Evolutionary conservation across 2,113 vertebrate genomes (phyloP), one percentile per base, ranked within the genome.

Genomic region (Anolis sagrei): DNA sequence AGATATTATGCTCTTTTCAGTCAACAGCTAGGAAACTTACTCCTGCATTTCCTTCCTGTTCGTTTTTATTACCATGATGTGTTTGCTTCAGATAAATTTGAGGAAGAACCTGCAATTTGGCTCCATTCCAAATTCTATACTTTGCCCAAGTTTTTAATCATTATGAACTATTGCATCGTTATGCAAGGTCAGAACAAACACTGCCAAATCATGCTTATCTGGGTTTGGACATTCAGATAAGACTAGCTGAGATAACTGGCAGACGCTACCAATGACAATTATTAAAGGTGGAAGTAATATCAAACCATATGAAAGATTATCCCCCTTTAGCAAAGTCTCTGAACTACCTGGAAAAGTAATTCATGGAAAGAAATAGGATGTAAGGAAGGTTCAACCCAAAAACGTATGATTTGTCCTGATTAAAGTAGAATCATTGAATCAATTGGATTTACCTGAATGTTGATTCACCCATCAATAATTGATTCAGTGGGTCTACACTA

Each of bases 71-170:
- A 86, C 82, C 92, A 89, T 82, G 88, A 74, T 84, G 90, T 90
- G 92, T 90, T 87, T 90, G 85, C 77, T 91, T 83, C 0, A 94
- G 92, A 94, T 94, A 94, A 94, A 91, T 89, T 87, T 79, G 32
- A 90, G 82, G 83, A 89, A 88, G 87, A 83, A 88, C 86, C 89
- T 93, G 64, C 90, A 93, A 86, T 84, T 91, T 92, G 91, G 86
- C 89, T 80, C 49, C 72, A 54, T 90, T 92, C 90, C 93, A 94
- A 82, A 70, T 83, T 3, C 89, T 87, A 64, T 93, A 89, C 89
- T 70, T 90, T 87, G 78, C 87, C 73, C 34, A 27, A 19, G 87
- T 89, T 89, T 93, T 91, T 90, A 92, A 91, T 89, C 72, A 29
- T 91, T 91, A 81, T n/a, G 39, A 91, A 92, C 89, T 75, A 34